These are phyloP conservation scores for Megalops cyprinoides DNA, from an alignment of 2,797 vertebrate genomes.

Conservation along the genomic window DNA sequence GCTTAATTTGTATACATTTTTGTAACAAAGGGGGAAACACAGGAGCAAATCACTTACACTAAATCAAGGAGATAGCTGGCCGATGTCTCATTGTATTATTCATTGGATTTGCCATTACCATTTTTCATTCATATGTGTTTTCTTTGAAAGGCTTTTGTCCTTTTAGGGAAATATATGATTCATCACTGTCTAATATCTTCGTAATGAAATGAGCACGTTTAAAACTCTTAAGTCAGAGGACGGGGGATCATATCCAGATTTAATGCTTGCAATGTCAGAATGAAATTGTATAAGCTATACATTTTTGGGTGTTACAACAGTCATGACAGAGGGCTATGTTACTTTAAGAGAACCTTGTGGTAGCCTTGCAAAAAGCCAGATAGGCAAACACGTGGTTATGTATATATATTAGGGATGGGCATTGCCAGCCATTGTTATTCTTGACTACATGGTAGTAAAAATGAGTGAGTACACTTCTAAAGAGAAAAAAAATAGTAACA, in stretches of 20 bases:
- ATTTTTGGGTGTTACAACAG: conserved; percentile 16
- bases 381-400: not conserved
- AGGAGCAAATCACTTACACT: not conserved
- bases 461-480: not conserved
- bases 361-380: conserved; percentile 18
- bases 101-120: conserved; percentile 24
- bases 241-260: conserved; percentile 22
- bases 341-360: conserved; percentile 5
- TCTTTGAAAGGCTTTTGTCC: conserved; percentile 19
- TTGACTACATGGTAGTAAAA: not conserved
- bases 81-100: conserved; percentile 8
- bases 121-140: conserved; percentile 22
- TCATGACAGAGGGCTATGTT: conserved; percentile 13
- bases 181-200: conserved; percentile 7
- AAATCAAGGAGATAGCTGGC: not conserved
- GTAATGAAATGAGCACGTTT: not conserved
- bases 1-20: conserved; percentile 29
- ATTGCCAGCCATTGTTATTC: not conserved
- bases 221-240: not conserved
- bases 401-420: conserved; percentile 17
- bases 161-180: conserved; percentile 15
- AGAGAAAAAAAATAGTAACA: not conserved
- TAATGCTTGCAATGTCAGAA: conserved; percentile 5
- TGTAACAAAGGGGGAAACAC: conserved; percentile 1
- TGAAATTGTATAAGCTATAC: conserved; percentile 19